Evolutionary conservation across 2,797 vertebrate genomes (phyloP).

Genomic region (Odontamblyopus lacepedii): DNA sequence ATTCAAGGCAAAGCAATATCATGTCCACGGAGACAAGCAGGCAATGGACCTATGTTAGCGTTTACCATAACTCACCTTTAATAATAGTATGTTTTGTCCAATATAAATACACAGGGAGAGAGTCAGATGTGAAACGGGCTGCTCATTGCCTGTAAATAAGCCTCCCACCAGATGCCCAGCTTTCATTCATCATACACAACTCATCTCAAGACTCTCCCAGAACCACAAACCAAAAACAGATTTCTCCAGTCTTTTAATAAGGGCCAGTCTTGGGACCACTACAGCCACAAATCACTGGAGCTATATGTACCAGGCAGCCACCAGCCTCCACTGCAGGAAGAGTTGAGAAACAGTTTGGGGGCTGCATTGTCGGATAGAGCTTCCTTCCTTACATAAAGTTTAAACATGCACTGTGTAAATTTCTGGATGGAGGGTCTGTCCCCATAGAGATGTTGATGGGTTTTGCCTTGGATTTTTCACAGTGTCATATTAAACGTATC

Average conservation of each 20-base stretch:
- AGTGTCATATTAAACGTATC: too few species aligned
- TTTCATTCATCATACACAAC: conserved; percentile 41
- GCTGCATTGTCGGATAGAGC: not conserved
- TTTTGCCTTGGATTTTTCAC: too few species aligned
- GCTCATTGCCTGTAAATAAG: conserved; percentile 23
- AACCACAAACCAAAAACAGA: conserved; percentile 52
- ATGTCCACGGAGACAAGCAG: too few species aligned
- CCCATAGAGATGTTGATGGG: too few species aligned
- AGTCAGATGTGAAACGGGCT: conserved; percentile 13
- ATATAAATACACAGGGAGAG: not conserved
- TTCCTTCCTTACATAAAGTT: too few species aligned
- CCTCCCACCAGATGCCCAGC: conserved; percentile 24
- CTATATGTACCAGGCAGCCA: conserved; percentile 31
- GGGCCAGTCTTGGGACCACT: conserved; percentile 22
- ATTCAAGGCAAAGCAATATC: too few species aligned
- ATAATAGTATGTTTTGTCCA: not conserved
- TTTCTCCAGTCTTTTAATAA: conserved; percentile 38
- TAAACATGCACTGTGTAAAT: too few species aligned
- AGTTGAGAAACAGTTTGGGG: conserved; percentile 13
- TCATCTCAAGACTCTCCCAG: conserved; percentile 26
- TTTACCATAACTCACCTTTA: not conserved
- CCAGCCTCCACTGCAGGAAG: conserved; percentile 10
- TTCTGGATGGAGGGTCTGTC: too few species aligned
- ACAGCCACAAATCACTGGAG: conserved; percentile 42
- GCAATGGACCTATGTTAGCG: too few species aligned